Evolutionary conservation across 2,113 vertebrate species (phyloP).

Genomic region (Numenius arquata): DNA sequence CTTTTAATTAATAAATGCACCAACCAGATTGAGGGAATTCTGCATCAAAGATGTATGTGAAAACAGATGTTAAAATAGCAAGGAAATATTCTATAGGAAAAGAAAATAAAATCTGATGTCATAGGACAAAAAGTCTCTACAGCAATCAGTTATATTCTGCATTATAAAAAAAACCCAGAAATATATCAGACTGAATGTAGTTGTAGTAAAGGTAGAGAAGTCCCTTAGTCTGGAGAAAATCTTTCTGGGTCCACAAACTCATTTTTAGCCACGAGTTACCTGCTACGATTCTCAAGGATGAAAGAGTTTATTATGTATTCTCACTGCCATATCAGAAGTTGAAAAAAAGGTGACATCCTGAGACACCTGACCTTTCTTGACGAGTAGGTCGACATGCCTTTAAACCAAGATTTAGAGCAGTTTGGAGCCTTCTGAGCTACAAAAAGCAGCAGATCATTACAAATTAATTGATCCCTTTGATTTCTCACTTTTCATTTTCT

Average conservation of each 20-base stretch:
- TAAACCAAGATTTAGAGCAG: neutral
- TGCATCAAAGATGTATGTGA: neutral
- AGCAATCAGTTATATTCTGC: neutral
- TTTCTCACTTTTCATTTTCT: neutral
- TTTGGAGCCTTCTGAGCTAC: neutral
- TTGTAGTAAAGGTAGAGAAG: neutral
- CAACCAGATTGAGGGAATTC: neutral
- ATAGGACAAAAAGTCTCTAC: neutral
- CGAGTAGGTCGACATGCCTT: neutral
- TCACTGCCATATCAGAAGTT: neutral
- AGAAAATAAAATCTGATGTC: neutral
- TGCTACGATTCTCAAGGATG: neutral
- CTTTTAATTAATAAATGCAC: neutral
- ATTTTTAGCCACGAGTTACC: neutral
- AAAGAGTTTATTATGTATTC: conserved; percentile 4
- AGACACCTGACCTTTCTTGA: conserved; percentile 19
- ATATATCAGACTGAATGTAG: neutral
- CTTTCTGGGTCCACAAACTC: neutral
- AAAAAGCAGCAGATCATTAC: conserved; percentile 8
- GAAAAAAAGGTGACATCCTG: neutral
- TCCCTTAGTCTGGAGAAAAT: neutral
- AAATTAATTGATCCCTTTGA: conserved; percentile 3
- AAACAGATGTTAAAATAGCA: neutral
- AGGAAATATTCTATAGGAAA: neutral
- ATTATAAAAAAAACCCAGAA: neutral